These are phyloP conservation scores for Argentina silus DNA, from an alignment of 2,797 vertebrate species.

Conservation along the genomic window DNA sequence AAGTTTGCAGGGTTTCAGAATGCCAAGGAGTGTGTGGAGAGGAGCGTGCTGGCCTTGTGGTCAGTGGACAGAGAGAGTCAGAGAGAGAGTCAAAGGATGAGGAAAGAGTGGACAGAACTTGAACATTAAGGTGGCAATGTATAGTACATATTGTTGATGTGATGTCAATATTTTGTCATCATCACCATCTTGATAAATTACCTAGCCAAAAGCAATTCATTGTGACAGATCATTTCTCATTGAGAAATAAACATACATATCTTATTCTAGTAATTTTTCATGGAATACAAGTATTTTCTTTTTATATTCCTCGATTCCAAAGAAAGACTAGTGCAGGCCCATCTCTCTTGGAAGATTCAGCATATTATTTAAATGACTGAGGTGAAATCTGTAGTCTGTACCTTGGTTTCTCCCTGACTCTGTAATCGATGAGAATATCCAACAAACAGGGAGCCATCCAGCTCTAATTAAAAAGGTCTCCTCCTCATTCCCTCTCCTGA, in stretches of 20 bases:
- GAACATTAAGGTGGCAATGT: slow-evolving; percentile 27
- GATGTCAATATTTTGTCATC: background rate
- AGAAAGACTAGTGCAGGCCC: too few relatives aligned
- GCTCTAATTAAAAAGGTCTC: slow-evolving; percentile 66
- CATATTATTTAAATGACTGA: slow-evolving; percentile 41
- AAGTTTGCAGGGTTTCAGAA: too few relatives aligned
- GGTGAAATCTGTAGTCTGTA: slow-evolving; percentile 48
- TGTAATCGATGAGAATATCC: slow-evolving; percentile 59
- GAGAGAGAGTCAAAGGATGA: too few relatives aligned
- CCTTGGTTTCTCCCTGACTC: slow-evolving; percentile 39
- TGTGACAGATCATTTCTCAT: background rate
- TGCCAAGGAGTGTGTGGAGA: too few relatives aligned
- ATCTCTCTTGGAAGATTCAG: slow-evolving; percentile 29
- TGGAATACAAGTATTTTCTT: background rate
- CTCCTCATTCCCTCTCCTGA: slow-evolving; percentile 16
- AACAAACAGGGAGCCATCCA: too few relatives aligned
- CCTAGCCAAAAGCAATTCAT: background rate
- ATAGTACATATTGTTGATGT: background rate
- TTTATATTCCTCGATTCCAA: too few relatives aligned
- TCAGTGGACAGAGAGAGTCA: too few relatives aligned
- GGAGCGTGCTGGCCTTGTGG: too few relatives aligned
- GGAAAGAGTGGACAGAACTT: too few relatives aligned
- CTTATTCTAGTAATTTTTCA: background rate
- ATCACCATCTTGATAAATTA: background rate
- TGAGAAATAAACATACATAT: background rate